These are phyloP conservation scores for Armadillidium nasatum DNA, from an alignment of 1,140 invertebrate genomes.

Conservation along the genomic window DNA sequence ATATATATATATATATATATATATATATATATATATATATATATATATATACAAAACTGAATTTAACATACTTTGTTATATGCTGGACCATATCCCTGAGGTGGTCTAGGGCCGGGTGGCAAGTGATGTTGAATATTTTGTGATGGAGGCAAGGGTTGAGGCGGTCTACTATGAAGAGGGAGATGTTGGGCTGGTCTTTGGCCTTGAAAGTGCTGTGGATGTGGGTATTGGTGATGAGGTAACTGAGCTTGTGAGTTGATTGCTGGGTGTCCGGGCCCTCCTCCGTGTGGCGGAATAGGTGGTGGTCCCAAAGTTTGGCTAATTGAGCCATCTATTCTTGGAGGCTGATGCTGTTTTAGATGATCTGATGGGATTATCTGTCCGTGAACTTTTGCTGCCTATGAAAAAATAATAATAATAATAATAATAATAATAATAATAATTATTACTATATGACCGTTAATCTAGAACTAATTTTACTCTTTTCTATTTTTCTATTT, in stretches of 20 bases:
- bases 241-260: slow-evolving; percentile 8
- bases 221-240: slow-evolving; percentile 23
- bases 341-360: neutral
- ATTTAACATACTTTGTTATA: slow-evolving; percentile 29
- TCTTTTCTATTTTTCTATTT: no score
- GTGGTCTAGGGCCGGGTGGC: slow-evolving; percentile 30
- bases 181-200: slow-evolving; percentile 10
- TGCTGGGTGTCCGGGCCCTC: slow-evolving; percentile 18
- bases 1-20: no score
- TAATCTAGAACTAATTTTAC: neutral
- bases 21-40: no score
- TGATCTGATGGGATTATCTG: slow-evolving; percentile 21
- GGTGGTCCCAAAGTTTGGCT: neutral
- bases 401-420: neutral
- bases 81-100: slow-evolving; percentile 9
- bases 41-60: no score
- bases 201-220: slow-evolving; percentile 2
- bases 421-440: neutral
- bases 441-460: slow-evolving; percentile 2
- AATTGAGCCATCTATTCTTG: neutral
- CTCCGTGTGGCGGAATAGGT: neutral
- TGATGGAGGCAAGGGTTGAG: slow-evolving; percentile 13
- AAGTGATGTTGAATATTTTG: slow-evolving; percentile 27
- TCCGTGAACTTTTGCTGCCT: slow-evolving; percentile 30
- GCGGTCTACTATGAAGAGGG: neutral